Base-by-base conservation (phyloP, 2,113 vertebrate species). In the Carassius gibelio region DNA sequence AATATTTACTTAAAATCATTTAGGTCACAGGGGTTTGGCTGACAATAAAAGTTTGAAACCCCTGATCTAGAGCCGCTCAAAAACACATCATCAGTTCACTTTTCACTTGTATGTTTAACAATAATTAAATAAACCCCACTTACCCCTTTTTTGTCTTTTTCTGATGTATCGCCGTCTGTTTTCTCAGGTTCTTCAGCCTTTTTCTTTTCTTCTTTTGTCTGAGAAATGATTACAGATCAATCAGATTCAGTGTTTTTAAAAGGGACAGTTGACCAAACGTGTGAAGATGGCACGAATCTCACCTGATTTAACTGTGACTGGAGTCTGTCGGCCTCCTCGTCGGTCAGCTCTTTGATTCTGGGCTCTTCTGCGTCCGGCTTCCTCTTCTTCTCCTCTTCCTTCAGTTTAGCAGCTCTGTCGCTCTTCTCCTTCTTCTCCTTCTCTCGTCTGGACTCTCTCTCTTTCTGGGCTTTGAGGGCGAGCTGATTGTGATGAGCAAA, bases 281-380 rank as follows among this genome's bases (percentile, higher is more conserved):
- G 5, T 42, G 38, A 42, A 42, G 6, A 7, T 45, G 42, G 42
- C 8, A 45, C 2, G 34, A 36, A 23, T 21, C 14, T 90, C 66
- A 99, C 97, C 95, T 95, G 94, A 52, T 97, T 90, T 6, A 99
- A 96, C 77, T 99, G 97, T 2, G 94, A 92, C 91, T 99, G 97
- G 81, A 99, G 95, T 89, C 95, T 96, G 81, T 97, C 97, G 0
- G 98, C 98, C 87, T 99, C 97, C 88, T 99, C 98, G 0, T 99
- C 97, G 0, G 97, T 99, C 34, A 99, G 94, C 26, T 99, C 98
- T 90, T 95, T 97, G 90, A 99, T 99, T 87, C 93, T 95, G 0
- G 98, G 97, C 7, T 87, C 89, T 1, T 96, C 91, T 6, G 92
- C 91, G 0, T 92, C 91, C 0, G 87, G 85, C 48, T 91, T 93